Conservation (phyloP, 2,797 vertebrate genomes). For the Coregonus ussuriensis region DNA sequence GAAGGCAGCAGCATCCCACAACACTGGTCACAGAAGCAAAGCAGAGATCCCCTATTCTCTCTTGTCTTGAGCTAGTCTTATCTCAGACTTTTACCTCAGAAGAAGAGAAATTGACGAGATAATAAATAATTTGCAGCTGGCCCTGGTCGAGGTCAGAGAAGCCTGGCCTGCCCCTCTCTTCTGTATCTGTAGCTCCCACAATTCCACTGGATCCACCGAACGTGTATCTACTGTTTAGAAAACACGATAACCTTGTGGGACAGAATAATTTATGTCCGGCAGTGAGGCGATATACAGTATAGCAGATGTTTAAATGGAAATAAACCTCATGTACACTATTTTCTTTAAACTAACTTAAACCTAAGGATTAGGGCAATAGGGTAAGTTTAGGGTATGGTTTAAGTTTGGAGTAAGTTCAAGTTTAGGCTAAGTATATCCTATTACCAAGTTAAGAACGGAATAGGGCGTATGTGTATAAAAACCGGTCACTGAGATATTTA, state of each 20-base stretch:
- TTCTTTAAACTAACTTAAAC: no score
- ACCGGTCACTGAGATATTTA: neutral
- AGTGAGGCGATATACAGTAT: neutral
- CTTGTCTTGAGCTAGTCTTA: conserved; percentile 38
- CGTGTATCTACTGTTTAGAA: neutral
- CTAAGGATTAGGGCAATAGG: no score
- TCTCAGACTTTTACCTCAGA: conserved; percentile 63
- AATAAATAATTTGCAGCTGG: conserved; percentile 6
- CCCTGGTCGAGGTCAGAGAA: neutral
- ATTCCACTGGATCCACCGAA: neutral
- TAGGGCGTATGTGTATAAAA: neutral
- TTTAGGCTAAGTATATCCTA: neutral
- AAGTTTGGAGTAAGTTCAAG: neutral
- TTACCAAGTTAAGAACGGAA: neutral
- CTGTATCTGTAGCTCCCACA: neutral
- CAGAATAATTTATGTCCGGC: neutral
- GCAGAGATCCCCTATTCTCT: neutral
- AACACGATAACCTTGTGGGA: neutral
- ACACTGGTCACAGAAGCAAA: conserved; percentile 23
- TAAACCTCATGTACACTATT: no score
- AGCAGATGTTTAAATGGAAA: no score
- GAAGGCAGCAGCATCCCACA: conserved; percentile 54
- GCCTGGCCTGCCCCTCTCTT: neutral
- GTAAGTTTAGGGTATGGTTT: no score
- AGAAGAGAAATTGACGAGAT: neutral